A percentile compares a stretch with the other conserved stretches of the same genome.
These are phyloP conservation scores for Motacilla tschutschensis DNA, from an alignment of 2,113 vertebrate genomes.

Conservation along the genomic window DNA sequence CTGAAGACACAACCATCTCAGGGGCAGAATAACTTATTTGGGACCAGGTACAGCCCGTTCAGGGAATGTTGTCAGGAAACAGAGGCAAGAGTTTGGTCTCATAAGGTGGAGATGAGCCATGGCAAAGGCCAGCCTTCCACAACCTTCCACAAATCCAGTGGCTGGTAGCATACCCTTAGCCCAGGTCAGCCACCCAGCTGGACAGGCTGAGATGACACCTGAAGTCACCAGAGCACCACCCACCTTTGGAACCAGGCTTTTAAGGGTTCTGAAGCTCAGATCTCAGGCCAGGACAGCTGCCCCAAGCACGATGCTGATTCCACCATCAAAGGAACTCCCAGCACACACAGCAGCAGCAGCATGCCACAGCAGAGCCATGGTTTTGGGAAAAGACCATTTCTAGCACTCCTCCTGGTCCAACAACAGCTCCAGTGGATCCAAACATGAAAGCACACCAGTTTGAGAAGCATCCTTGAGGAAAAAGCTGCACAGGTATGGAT, in stretches of 20 bases:
- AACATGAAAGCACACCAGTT: not conserved
- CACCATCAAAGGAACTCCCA: not conserved
- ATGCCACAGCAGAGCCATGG: accelerated
- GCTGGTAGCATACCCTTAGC: accelerated
- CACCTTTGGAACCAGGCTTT: accelerated
- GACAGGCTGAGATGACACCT: not conserved
- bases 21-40: accelerated
- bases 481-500: not conserved
- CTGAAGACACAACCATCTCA: not conserved
- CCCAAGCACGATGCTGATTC: accelerated
- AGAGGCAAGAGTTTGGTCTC: not conserved
- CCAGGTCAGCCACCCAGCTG: not conserved
- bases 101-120: accelerated
- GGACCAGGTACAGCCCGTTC: accelerated
- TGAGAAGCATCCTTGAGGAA: not conserved
- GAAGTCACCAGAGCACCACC: not conserved
- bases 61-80: accelerated
- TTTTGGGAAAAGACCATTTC: accelerated
- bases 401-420: not conserved
- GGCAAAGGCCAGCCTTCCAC: not conserved
- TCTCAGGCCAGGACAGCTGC: not conserved
- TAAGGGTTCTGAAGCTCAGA: not conserved
- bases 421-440: not conserved
- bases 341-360: not conserved
- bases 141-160: not conserved